These are phyloP conservation scores for Leucania comma DNA, from an alignment of 2,888 invertebrate genomes.

Conservation along the genomic window DNA sequence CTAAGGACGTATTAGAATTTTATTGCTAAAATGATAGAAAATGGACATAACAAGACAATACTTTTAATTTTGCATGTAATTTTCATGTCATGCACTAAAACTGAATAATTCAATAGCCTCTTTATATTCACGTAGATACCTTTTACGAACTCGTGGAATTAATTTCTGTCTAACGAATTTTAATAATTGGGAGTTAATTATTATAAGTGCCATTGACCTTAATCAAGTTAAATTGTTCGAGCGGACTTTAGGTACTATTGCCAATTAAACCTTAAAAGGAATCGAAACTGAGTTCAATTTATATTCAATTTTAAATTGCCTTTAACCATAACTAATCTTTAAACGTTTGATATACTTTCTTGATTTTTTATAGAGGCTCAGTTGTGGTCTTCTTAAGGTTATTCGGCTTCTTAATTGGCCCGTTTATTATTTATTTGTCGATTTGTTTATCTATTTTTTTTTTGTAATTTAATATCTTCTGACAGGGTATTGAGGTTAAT, in stretches of 20 bases:
- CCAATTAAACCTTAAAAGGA: slow-evolving; percentile 69
- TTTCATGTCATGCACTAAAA: slow-evolving; percentile 12
- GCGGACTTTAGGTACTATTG: slow-evolving; percentile 52
- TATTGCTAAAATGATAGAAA: slow-evolving; percentile 14
- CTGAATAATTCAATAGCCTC: slow-evolving; percentile 21
- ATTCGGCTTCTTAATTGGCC: slow-evolving; percentile 45
- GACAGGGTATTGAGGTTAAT: slow-evolving; percentile 48
- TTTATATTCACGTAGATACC: slow-evolving; percentile 38
- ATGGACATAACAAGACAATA: slow-evolving; percentile 10
- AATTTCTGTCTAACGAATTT: slow-evolving; percentile 58
- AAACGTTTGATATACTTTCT: slow-evolving; percentile 69
- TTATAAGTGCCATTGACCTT: slow-evolving; percentile 71
- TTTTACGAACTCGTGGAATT: slow-evolving; percentile 45
- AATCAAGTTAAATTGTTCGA: slow-evolving; percentile 66
- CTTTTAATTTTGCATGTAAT: slow-evolving; percentile 22
- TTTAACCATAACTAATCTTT: slow-evolving; percentile 68
- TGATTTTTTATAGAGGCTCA: slow-evolving; percentile 30
- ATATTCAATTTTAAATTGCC: slow-evolving; percentile 68
- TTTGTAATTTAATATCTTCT: slow-evolving; percentile 28
- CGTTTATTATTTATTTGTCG: slow-evolving; percentile 29
- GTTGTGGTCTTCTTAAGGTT: slow-evolving; percentile 37
- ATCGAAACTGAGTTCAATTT: slow-evolving; percentile 65
- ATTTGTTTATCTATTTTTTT: slow-evolving; percentile 28
- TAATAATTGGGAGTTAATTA: slow-evolving; percentile 62
- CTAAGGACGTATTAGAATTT: slow-evolving; percentile 14